phyloP scores from a whole-genome alignment of 2,888 invertebrate species.

The Agonum fuliginosum region DNA sequence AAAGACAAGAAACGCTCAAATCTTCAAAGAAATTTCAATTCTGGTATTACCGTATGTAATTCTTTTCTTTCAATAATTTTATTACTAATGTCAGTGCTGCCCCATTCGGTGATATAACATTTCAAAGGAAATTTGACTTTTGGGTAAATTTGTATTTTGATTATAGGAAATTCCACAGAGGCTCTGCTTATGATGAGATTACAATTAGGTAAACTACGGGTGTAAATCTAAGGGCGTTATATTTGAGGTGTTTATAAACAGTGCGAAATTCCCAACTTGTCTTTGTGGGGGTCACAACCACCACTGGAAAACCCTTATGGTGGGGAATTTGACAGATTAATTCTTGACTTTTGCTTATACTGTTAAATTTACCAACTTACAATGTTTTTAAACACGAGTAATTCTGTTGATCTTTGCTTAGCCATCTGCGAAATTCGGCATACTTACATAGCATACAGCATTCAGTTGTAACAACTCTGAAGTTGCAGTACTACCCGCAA shows the following conservation, averaged over 20 bases:
- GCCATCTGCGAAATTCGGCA: background rate
- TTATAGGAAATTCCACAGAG: background rate
- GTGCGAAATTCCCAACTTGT: background rate
- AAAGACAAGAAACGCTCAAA: background rate
- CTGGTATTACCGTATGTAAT: background rate
- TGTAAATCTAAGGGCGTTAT: background rate
- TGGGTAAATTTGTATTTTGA: background rate
- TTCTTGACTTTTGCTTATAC: conserved; percentile 5
- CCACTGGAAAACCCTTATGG: background rate
- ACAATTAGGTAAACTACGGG: background rate
- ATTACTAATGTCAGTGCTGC: background rate
- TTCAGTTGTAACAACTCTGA: too few relatives aligned
- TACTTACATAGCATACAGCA: background rate
- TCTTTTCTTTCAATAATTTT: background rate
- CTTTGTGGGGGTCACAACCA: background rate
- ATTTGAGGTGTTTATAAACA: background rate
- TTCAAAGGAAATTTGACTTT: background rate
- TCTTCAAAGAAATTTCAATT: background rate
- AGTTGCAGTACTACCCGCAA: too few relatives aligned
- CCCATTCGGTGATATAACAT: background rate
- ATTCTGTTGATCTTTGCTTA: background rate
- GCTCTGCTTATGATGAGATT: conserved; percentile 6
- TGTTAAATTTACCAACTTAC: background rate
- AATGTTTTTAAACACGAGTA: background rate
- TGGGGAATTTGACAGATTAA: conserved; percentile 1